Evolutionary conservation across 1,140 invertebrate species (phyloP).

Genomic region (Ylistrum balloti): DNA sequence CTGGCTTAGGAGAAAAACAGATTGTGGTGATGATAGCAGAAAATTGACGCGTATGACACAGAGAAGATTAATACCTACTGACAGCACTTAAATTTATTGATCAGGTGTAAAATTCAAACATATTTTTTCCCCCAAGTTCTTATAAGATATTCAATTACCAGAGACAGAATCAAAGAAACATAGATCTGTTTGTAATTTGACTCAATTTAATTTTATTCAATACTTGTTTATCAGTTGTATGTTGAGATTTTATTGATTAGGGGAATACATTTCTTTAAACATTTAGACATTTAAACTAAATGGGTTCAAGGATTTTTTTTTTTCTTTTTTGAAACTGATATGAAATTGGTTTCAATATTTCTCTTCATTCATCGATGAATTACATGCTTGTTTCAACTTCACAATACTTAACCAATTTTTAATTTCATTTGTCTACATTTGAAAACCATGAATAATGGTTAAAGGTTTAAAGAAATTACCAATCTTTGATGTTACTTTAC

Average conservation of each 20-base stretch:
- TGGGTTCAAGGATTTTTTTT: not conserved
- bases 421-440: too few relatives aligned
- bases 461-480: too few relatives aligned
- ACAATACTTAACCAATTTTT: too few relatives aligned
- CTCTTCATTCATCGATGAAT: not conserved
- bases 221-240: not conserved
- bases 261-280: not conserved
- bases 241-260: not conserved
- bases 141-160: not conserved
- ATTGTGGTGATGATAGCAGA: not conserved
- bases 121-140: not conserved
- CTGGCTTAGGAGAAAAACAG: not conserved
- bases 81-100: not conserved
- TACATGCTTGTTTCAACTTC: too few relatives aligned
- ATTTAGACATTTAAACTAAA: conserved; percentile 20
- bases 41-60: too few relatives aligned
- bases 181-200: not conserved
- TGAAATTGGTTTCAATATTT: too few relatives aligned
- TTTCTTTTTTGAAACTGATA: conserved; percentile 32
- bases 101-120: not conserved
- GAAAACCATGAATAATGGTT: too few relatives aligned
- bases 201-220: not conserved
- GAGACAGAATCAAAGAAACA: not conserved
- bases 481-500: too few relatives aligned
- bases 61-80: too few relatives aligned